Evolutionary conservation across 2,888 invertebrate species (phyloP).

Genomic region (Xestoiulus laeticollis): DNA sequence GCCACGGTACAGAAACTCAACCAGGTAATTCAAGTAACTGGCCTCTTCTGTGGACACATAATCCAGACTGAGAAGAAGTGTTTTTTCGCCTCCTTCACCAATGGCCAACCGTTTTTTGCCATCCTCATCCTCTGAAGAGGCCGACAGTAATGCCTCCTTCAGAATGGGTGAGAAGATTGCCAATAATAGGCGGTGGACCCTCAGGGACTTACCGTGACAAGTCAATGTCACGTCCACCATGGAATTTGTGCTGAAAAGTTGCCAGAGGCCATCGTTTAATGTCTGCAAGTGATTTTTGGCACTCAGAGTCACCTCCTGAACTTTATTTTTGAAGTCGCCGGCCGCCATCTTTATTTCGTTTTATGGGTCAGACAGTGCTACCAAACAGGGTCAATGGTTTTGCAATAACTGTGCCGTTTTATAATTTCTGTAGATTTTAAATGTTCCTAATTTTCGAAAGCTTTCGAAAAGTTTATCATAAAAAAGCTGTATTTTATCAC

Average conservation of each 20-base stretch:
- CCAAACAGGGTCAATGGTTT: background rate
- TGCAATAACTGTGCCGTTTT: no score
- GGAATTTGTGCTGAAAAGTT: background rate
- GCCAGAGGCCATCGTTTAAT: constrained; percentile 18
- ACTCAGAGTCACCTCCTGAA: constrained; percentile 29
- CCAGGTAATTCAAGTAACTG: background rate
- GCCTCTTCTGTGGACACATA: constrained; percentile 2
- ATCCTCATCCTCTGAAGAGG: background rate
- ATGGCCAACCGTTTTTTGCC: background rate
- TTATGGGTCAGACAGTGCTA: background rate
- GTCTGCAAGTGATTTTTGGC: constrained; percentile 1
- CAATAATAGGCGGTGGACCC: constrained; percentile 38
- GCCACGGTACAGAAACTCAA: constrained; percentile 46
- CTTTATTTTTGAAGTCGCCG: background rate
- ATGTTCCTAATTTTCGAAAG: no score
- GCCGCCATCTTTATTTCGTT: constrained; percentile 10
- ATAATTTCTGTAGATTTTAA: no score
- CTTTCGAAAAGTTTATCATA: background rate
- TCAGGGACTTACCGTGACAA: constrained; percentile 1
- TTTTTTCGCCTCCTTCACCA: constrained; percentile 11
- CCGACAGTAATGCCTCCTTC: background rate
- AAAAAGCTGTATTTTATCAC: background rate
- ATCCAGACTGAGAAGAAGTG: background rate
- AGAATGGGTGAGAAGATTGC: constrained; percentile 38
- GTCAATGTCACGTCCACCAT: constrained; percentile 47